Evolutionary conservation across 2,797 vertebrate species (phyloP), one percentile per base, ranked within the genome.

Genomic region (Phrynocephalus forsythii): DNA sequence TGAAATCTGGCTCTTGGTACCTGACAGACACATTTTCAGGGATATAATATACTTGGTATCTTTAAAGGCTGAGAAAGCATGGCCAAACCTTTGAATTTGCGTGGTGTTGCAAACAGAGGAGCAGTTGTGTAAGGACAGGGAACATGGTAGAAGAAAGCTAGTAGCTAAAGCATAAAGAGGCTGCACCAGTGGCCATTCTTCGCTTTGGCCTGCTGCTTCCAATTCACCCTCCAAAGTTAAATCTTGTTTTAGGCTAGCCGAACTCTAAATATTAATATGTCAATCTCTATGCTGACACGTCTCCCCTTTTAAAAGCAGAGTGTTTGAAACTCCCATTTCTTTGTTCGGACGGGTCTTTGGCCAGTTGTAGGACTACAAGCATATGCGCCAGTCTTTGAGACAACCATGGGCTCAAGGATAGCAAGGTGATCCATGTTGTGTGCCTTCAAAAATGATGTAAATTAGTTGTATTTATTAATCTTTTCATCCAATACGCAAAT

Each of bases 1-100:
- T 0, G 88, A 85, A 82, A 81, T 89, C 86, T 90, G 75, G 88
- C 86, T 85, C 90, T 93, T 92, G 90, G 83, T 66, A 83, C 81
- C 72, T 86, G 89, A 84, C 9, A 5, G 26, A 26, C 78, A 87
- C 52, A 9, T 56, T 66, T 50, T 44, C 38, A 44, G 38, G 38
- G 38, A 1, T 80, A 68, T 79, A 88, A 80, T 71, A 77, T 16
- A 60, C 71, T 52, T 77, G 20, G 84, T 28, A 79, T 76, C 66
- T 83, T 50, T 71, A 87, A 91, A 87, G 88, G 91, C 90, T 86
- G 85, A n/a, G 18, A 48, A 3, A 60, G 56, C 0, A 6, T 15
- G n/a, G 18, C 79, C 20, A 20, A 68, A 6, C 68, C 10, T 24
- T n/a, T 81, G 16, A n/a, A 28, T 88, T 90, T 88, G 87, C 81